phyloP scores from a whole-genome alignment of 2,888 invertebrate species.

The Pristionchus mayeri region DNA sequence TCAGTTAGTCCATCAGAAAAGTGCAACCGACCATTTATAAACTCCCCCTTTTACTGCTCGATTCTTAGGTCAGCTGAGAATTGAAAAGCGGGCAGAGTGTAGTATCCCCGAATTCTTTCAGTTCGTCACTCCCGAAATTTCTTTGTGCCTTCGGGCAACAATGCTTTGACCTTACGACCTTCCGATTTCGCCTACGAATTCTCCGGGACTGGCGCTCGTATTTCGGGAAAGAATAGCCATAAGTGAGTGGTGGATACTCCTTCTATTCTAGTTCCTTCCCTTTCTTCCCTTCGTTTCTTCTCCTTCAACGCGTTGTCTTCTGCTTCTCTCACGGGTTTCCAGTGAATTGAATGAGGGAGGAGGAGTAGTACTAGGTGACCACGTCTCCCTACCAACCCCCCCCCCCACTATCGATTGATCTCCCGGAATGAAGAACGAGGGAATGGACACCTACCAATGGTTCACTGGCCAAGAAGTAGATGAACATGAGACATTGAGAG shows the following conservation, averaged over 20 bases:
- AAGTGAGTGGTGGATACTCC: constrained; percentile 2
- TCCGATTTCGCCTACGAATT: no score
- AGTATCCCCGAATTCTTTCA: neutral
- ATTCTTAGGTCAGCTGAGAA: neutral
- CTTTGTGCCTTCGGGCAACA: neutral
- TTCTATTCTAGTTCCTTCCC: constrained; percentile 14
- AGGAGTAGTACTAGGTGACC: neutral
- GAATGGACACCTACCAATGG: neutral
- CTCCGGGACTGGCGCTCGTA: no score
- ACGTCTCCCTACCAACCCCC: neutral
- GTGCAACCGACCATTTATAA: neutral
- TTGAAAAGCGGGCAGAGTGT: neutral
- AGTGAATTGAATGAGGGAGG: neutral
- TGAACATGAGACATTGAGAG: constrained; percentile 21
- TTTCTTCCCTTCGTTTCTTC: neutral
- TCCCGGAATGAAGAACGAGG: neutral
- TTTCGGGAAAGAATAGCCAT: no score
- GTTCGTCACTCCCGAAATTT: neutral
- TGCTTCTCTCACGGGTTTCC: neutral
- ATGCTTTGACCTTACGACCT: neutral
- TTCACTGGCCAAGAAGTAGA: neutral
- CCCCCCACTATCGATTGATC: neutral
- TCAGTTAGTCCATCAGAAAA: no score
- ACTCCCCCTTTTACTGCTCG: neutral
- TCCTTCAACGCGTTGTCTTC: neutral